Percentiles rank a stretch among this genome's conserved stretches.
These are phyloP conservation scores for Epinephelus cyanopodus DNA, from an alignment of 2,113 vertebrate genomes.

Conservation along the genomic window DNA sequence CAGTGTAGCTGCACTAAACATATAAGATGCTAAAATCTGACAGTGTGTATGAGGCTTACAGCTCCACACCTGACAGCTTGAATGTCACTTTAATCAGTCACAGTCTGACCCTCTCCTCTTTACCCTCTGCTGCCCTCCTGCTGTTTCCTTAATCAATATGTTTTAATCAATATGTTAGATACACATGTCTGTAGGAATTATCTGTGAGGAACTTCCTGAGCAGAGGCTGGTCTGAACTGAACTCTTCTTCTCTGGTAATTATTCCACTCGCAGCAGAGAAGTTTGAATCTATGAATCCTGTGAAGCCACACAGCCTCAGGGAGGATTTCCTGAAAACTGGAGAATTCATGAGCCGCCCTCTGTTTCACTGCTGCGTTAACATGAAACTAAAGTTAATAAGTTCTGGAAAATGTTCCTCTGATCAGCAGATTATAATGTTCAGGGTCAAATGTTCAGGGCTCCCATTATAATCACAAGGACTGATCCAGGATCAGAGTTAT, in stretches of 20 bases:
- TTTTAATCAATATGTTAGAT: too few species aligned
- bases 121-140: neutral
- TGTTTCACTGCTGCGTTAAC: neutral
- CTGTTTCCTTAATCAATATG: neutral
- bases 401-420: too few species aligned
- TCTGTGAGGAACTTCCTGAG: neutral
- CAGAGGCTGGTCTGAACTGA: neutral
- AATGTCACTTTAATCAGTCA: conserved; percentile 9
- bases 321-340: neutral
- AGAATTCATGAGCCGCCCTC: neutral
- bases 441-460: too few species aligned
- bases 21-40: too few species aligned
- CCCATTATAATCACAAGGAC: too few species aligned
- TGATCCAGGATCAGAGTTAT: too few species aligned
- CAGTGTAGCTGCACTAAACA: too few species aligned
- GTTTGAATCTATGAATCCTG: neutral
- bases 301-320: neutral
- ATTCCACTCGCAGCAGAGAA: neutral
- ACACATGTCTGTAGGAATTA: neutral
- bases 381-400: too few species aligned
- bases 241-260: neutral
- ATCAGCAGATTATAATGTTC: too few species aligned
- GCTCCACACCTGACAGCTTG: neutral
- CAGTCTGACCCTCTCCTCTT: neutral
- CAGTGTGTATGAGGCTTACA: neutral